These are phyloP conservation scores for Sciurus vulgaris DNA, from an alignment of 2,797 vertebrate genomes.

Conservation along the genomic window DNA sequence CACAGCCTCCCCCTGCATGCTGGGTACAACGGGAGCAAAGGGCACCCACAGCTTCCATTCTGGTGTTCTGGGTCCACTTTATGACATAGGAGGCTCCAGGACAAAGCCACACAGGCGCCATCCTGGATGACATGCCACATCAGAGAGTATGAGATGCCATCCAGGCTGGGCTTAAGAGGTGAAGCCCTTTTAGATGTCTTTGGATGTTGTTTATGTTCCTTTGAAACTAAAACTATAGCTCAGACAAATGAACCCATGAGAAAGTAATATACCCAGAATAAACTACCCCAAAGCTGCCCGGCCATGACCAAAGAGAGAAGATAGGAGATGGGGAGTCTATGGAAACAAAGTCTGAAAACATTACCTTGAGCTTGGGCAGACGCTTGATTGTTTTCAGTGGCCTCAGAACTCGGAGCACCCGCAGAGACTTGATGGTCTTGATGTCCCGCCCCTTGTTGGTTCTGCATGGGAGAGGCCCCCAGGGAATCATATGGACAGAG, in stretches of 20 bases:
- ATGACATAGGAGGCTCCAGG: not conserved
- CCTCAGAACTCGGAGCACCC: constrained; percentile 96
- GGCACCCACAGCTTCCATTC: not conserved
- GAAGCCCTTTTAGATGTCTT: not conserved
- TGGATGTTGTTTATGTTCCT: not conserved
- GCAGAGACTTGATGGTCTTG: constrained; percentile 99
- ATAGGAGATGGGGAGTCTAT: not conserved
- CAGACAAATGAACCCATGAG: not conserved
- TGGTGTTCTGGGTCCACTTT: not conserved
- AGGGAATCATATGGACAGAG: constrained; percentile 20
- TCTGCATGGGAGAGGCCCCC: constrained; percentile 86
- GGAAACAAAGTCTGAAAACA: accelerated
- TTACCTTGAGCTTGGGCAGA: constrained; percentile 98
- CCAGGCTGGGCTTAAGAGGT: not conserved
- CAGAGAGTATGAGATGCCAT: not conserved
- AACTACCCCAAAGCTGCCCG: not conserved
- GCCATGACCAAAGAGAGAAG: not conserved
- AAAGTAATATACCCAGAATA: not conserved
- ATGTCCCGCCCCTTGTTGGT: constrained; percentile 98
- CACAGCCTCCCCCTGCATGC: not conserved
- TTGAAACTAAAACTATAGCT: not conserved
- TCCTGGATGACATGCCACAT: not conserved
- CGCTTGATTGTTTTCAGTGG: constrained; percentile 99
- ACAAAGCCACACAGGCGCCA: not conserved
- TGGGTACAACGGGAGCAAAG: not conserved